Evolutionary conservation across 2,113 vertebrate genomes (phyloP), one percentile per base, ranked within the genome.

Genomic region (Callaeas wilsoni): DNA sequence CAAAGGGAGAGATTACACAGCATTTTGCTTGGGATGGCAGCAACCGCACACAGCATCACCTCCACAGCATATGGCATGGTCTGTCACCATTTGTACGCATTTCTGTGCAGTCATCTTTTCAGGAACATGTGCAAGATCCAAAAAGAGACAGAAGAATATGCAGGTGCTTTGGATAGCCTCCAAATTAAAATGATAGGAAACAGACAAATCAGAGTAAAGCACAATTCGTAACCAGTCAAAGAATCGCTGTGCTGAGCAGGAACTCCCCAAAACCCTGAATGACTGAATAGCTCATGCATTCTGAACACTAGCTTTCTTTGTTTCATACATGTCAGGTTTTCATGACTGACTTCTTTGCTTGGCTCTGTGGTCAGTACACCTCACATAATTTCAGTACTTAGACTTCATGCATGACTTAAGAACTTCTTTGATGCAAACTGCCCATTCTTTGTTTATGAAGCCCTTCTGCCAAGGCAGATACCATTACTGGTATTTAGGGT

Each of bases 101-200:
- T 78, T 92, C 73, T 79, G 50, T 78, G 60, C 49, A 46, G 16
- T 47, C 3, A 0, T 79, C 46, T 94, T 95, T 81, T 87, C 74
- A 89, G 89, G 57, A 87, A 46, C 57, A 25, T 42, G 32, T 85
- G 69, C 7, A 4, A 47, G 42, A 87, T 84, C 63, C 42, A 86
- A 22, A 84, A 63, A 63, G 55, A 90, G 71, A 81, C 35, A 80
- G 57, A 65, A 89, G 33, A 83, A 74, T 67, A n/a, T 23, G 70
- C 68, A 77, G 79, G 57, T 87, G 81, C 87, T 96, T 93, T 96
- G 89, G 62, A 30, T 60, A 68, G 52, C 30, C 42, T 95, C 47
- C 93, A 91, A 77, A 60, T 49, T 44, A 41, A 74, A 87, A 71
- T 71, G 3, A 71, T 11, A 64, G 87, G 55, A 93, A 91, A 55